Evolutionary conservation across 2,797 vertebrate species (phyloP), one percentile per base, ranked within the genome.

Genomic region (Trachops cirrhosus): DNA sequence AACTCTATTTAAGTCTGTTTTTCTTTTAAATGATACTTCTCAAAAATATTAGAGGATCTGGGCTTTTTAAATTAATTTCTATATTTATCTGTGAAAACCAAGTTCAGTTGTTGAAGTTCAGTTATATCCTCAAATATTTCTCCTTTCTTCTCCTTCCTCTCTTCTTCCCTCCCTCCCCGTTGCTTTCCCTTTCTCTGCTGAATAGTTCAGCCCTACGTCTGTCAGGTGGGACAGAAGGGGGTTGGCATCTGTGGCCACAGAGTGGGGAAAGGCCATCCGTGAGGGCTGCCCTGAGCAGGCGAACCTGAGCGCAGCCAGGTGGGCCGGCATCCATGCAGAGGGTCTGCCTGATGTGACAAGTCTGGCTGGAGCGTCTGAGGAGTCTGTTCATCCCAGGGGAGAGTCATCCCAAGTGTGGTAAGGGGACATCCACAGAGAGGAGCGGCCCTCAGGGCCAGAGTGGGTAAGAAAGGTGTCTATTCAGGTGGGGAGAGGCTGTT

Each of bases 21-120:
- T 89, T 89, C 34, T 78, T 94, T 74, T 34, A 84, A 88, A 46
- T 8, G 26, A n/a, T 21, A 24, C 14, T 59, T 86, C 19, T 54
- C 29, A 48, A 96, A 92, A 75, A 14, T 68, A 37, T 67, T 73
- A 57, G 39, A 91, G 48, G 24, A 57, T 37, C 54, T 48, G 22
- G 54, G 7, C 34, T 71, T 46, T 85, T 22, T 32, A 54, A 34
- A 50, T 57, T 71, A 71, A 48, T 54, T 59, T 37, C 67, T 22
- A 26, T n/a, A 57, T 9, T 1, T 52, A 79, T 75, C 26, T 75
- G 32, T 86, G 57, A 77, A 84, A 70, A 92, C 32, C 34, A 2
- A n/a, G 7, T 62, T 79, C 52, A 9, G 24, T 3, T 85, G n/a
- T 62, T 62, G 37, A 85, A 89, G 78, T 62, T 4, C 32, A 39